phyloP scores from a whole-genome alignment of 2,888 invertebrate genomes.

The Erebia epiphron region DNA sequence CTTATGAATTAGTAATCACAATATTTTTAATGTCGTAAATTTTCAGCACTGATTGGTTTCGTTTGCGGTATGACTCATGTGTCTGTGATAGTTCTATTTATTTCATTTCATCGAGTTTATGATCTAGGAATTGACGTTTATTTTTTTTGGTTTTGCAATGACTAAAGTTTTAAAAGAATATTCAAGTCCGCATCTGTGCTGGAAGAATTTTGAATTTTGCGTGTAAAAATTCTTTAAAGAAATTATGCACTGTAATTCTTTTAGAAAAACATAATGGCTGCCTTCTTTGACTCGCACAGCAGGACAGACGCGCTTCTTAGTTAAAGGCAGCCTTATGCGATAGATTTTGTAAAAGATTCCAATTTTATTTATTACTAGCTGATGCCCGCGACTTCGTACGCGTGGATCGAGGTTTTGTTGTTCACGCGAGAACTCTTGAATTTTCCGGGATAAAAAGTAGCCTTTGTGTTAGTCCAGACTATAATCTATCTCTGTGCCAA shows the following conservation, averaged over 20 bases:
- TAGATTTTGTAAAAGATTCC: no score
- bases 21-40: constrained; percentile 51
- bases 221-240: constrained; percentile 13
- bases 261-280: no score
- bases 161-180: constrained; percentile 60
- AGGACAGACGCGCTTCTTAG: no score
- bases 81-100: constrained; percentile 81
- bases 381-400: no score
- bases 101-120: constrained; percentile 55
- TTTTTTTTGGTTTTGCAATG: constrained; percentile 54
- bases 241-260: constrained; percentile 14
- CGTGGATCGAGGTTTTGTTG: no score
- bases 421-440: no score
- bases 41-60: constrained; percentile 65
- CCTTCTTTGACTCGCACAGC: no score
- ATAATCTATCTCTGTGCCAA: no score
- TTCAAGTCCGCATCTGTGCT: constrained; percentile 1
- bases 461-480: no score
- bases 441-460: no score
- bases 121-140: constrained; percentile 50
- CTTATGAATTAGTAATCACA: constrained; percentile 63
- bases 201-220: background rate
- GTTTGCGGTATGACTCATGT: constrained; percentile 70
- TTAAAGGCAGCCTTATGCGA: no score
- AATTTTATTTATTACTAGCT: no score